phyloP scores from a whole-genome alignment of 1,140 invertebrate species.

The Steinernema khuongi region DNA sequence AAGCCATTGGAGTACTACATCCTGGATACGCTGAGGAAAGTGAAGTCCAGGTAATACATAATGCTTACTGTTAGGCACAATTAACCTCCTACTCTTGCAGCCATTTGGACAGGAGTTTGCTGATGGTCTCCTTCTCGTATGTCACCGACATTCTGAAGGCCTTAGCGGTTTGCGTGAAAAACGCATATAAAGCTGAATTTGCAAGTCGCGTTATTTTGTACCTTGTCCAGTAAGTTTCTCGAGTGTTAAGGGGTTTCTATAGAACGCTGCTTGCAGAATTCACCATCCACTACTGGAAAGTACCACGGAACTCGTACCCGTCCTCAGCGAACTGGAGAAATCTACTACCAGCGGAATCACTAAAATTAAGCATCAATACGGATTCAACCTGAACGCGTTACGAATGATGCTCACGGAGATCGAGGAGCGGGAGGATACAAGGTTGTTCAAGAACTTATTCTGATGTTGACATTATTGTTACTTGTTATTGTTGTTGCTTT shows the following conservation, averaged over 20 bases:
- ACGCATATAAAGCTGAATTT: constrained; percentile 71
- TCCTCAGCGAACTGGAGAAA: constrained; percentile 68
- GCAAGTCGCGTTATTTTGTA: constrained; percentile 72
- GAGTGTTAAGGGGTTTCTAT: neutral
- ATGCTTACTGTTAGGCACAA: constrained; percentile 7
- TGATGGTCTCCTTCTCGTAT: constrained; percentile 76
- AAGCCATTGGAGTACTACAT: constrained; percentile 73
- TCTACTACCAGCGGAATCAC: constrained; percentile 63
- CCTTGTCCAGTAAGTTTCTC: constrained; percentile 66
- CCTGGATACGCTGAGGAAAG: constrained; percentile 67
- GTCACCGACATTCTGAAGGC: constrained; percentile 74
- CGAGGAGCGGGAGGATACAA: constrained; percentile 74
- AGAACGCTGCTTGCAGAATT: constrained; percentile 61
- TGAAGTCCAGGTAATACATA: neutral
- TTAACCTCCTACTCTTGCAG: constrained; percentile 62
- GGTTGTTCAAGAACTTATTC: too few relatives aligned
- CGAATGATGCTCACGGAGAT: constrained; percentile 71
- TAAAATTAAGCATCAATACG: constrained; percentile 58
- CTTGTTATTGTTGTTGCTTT: too few relatives aligned
- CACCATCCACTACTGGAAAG: constrained; percentile 77
- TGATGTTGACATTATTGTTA: too few relatives aligned
- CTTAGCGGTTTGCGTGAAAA: constrained; percentile 68
- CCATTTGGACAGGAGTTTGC: constrained; percentile 80
- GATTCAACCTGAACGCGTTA: constrained; percentile 79
- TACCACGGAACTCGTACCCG: constrained; percentile 67